Conservation (phyloP, 2,113 vertebrate genomes). For the Megalops atlanticus region DNA sequence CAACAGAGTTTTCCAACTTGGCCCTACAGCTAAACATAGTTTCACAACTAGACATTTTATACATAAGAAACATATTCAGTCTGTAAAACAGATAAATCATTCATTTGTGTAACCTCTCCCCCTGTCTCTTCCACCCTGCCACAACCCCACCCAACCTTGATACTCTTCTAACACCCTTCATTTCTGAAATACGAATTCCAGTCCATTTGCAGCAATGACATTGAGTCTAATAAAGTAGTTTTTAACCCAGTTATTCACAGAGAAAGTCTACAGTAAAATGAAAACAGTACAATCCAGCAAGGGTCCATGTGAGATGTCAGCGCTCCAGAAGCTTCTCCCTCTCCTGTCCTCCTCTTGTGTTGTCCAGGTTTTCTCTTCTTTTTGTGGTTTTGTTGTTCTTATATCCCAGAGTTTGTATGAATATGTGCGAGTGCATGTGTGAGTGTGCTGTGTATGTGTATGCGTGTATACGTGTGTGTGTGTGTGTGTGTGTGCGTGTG, state of each 20-base stretch:
- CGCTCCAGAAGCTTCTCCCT: conserved; percentile 41
- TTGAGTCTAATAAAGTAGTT: conserved; percentile 61
- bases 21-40: conserved; percentile 68
- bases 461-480: conserved; percentile 36
- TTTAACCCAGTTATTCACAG: conserved; percentile 60
- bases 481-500: conserved; percentile 43
- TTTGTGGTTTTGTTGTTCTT: background rate
- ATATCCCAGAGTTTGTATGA: conserved; percentile 32
- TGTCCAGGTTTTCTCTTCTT: conserved; percentile 21
- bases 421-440: conserved; percentile 23
- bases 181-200: conserved; percentile 61
- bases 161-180: conserved; percentile 27
- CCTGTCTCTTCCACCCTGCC: background rate
- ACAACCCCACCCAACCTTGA: conserved; percentile 47
- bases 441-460: conserved; percentile 36
- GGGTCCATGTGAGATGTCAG: conserved; percentile 52
- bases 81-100: conserved; percentile 78
- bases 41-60: conserved; percentile 74
- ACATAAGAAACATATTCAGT: conserved; percentile 72
- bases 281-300: conserved; percentile 65
- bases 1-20: conserved; percentile 64
- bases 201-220: conserved; percentile 66
- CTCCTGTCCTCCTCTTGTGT: conserved; percentile 40
- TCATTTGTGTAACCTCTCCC: conserved; percentile 58
- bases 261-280: conserved; percentile 67